Base-by-base conservation (phyloP, 1,140 invertebrate species). In the Matsumurasca onukii region DNA sequence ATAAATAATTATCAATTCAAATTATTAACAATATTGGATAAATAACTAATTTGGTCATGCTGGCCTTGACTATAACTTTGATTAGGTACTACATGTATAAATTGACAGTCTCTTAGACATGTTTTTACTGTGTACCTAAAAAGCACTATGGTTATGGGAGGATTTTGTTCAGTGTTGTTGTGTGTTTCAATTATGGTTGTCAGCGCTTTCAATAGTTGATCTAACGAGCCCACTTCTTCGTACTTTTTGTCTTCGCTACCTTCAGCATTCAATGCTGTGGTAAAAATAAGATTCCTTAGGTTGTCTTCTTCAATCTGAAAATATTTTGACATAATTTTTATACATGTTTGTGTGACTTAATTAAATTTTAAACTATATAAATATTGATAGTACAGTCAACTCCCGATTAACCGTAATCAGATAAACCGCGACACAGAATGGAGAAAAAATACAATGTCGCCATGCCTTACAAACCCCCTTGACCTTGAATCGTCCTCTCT, bases 61-160 rank as follows among this genome's bases (percentile, higher is more conserved):
- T n/a, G n/a, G n/a, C n/a, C n/a, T n/a, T n/a, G n/a, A n/a, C n/a
- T n/a, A n/a, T n/a, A n/a, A n/a, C n/a, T n/a, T n/a, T n/a, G n/a
- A n/a, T n/a, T n/a, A n/a, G n/a, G n/a, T n/a, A n/a, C n/a, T n/a
- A n/a, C n/a, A n/a, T n/a, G n/a, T n/a, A n/a, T n/a, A n/a, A n/a
- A n/a, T n/a, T n/a, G n/a, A n/a, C n/a, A n/a, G n/a, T n/a, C n/a
- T n/a, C n/a, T n/a, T n/a, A n/a, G n/a, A n/a, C n/a, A n/a, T n/a
- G n/a, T n/a, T n/a, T n/a, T n/a, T n/a, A n/a, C n/a, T n/a, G 34
- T 45, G 34, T 71, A 76, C 49, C 86, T 84, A 76, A 98, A 98
- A 52, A 97, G 81, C 0, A 97, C 92, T 25, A 98, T 90, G 75
- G 93, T 90, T 88, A 98, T n/a, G n/a, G n/a, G 91, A 78, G 93